Evolutionary conservation across 1,140 invertebrate species (phyloP), one percentile per base, ranked within the genome.

Genomic region (Vollenhovia emeryi): DNA sequence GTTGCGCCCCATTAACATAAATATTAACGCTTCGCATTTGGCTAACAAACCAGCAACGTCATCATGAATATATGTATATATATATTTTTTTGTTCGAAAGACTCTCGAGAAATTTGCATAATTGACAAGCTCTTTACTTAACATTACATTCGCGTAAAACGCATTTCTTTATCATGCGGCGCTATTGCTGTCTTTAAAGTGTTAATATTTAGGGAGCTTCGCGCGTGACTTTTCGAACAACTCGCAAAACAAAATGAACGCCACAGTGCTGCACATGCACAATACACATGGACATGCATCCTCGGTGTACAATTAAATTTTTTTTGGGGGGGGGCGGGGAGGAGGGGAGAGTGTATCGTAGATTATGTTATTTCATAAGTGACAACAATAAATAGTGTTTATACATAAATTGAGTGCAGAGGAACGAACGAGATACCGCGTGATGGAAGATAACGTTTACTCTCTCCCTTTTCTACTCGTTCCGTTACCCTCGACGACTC

Each of bases 351-450:
- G 27, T 18, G 50, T 30, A 30, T 68, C 9, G 9, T 52, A 64
- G 62, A 69, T 43, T 18, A 36, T 78, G 75, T 84, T 74, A 83
- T 79, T 52, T 55, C 13, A 69, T 21, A 68, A 18, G 13, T 79
- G 76, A 62, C 48, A 85, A 90, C 62, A 90, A 90, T 90, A 87
- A 90, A 89, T 87, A 89, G 73, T 30, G 71, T 64, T 90, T 87
- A 87, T 90, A 90, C 60, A 82, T 87, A 90, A 89, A 78, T 90
- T 73, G 84, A 45, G 84, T 90, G 89, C 84, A 69, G 57, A 69
- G 21, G 74, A 21, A 18, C 59, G 71, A 57, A 52, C 24, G 50
- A 60, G 75, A 68, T 11, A 80, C 71, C n/a, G 64, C 55, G 59
- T 68, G 74, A 80, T 27, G 9, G n/a, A 45, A 40, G 40, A 43